phyloP scores from a whole-genome alignment of 2,797 vertebrate genomes.

The Neoniphon sammara region DNA sequence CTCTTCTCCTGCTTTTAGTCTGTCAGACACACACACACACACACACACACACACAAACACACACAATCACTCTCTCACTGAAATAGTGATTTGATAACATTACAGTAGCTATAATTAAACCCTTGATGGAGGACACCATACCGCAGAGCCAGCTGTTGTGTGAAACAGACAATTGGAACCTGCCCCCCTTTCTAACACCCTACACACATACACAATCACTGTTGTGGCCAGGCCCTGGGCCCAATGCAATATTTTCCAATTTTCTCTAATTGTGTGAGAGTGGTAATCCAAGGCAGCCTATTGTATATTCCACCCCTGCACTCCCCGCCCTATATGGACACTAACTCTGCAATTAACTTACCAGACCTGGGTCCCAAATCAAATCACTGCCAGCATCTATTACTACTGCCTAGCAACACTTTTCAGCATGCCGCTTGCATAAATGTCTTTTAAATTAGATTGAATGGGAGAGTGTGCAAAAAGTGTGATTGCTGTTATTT shows the following conservation, averaged over 20 bases:
- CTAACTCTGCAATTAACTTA: slow-evolving; percentile 83
- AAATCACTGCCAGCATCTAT: slow-evolving; percentile 82
- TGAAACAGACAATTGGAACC: slow-evolving; percentile 74
- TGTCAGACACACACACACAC: not conserved
- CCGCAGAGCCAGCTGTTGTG: slow-evolving; percentile 77
- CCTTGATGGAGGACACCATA: slow-evolving; percentile 79
- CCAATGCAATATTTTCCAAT: slow-evolving; percentile 86
- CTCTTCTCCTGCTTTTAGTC: slow-evolving; percentile 6
- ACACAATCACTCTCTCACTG: slow-evolving; percentile 43
- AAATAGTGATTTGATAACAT: slow-evolving; percentile 80
- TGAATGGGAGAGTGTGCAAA: slow-evolving; percentile 52
- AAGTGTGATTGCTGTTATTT: slow-evolving; percentile 60
- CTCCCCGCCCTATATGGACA: slow-evolving; percentile 78
- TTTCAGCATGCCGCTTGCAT: slow-evolving; percentile 68
- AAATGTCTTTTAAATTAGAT: slow-evolving; percentile 75
- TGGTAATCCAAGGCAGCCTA: slow-evolving; percentile 82
- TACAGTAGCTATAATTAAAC: slow-evolving; percentile 80
- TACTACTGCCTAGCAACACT: slow-evolving; percentile 80
- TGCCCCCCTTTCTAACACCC: slow-evolving; percentile 37
- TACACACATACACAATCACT: slow-evolving; percentile 63
- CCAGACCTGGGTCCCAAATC: slow-evolving; percentile 81
- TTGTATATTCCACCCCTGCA: slow-evolving; percentile 77
- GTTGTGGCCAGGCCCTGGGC: slow-evolving; percentile 71
- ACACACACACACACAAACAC: not conserved
- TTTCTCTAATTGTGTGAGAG: slow-evolving; percentile 84